These are phyloP conservation scores for Mesorhabditis belari DNA, from an alignment of 2,888 invertebrate genomes.

Conservation along the genomic window DNA sequence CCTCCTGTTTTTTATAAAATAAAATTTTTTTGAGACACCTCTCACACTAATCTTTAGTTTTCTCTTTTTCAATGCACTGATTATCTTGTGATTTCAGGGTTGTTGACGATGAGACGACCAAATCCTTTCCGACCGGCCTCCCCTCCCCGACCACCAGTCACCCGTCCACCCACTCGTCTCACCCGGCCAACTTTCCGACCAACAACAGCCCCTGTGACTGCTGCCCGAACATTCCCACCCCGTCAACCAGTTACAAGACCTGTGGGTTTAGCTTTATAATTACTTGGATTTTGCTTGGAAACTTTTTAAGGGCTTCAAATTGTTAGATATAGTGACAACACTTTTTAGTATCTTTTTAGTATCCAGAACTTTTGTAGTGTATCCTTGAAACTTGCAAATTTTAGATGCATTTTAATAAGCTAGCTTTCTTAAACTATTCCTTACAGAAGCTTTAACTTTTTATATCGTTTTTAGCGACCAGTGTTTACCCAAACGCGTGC, in stretches of 20 bases:
- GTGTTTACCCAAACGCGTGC: background rate
- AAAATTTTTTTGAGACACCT: no score
- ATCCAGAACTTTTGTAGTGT: no score
- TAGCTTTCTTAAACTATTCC: no score
- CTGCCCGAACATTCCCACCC: background rate
- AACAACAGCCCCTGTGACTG: background rate
- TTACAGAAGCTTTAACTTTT: no score
- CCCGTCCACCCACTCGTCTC: conserved; percentile 7
- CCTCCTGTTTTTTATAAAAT: no score
- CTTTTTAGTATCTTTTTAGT: no score
- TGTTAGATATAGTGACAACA: no score
- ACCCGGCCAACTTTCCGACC: conserved; percentile 11
- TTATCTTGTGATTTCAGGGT: background rate
- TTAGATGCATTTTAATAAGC: no score
- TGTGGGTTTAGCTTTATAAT: no score
- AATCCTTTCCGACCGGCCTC: background rate
- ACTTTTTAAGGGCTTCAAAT: background rate
- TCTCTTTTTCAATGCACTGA: no score
- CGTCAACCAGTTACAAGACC: background rate
- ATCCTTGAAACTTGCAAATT: background rate
- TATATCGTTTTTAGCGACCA: background rate
- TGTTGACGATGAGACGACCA: background rate
- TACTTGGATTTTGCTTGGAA: no score
- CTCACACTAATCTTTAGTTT: no score
- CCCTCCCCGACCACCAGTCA: conserved; percentile 1